Base-by-base conservation (phyloP, 2,113 vertebrate species). In the Zosterops lateralis region DNA sequence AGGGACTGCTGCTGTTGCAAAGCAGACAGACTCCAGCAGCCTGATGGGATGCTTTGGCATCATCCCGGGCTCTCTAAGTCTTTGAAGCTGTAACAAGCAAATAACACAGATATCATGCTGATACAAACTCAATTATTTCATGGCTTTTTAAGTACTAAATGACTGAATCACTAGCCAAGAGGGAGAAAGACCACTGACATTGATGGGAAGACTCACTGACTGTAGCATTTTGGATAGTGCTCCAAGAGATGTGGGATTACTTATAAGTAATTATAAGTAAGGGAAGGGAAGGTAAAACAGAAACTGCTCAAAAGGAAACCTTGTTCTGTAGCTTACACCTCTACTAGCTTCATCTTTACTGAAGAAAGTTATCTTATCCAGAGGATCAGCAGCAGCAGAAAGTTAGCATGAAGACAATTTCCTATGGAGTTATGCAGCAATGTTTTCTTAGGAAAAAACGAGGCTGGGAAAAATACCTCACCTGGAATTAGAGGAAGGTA, bases 21-120 rank as follows among this genome's bases (percentile, higher is more conserved):
- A 14, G 32, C 32, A 50, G 32, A 26, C 24, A n/a, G 51, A 31
- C 29, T 51, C 18, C 65, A 34, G 56, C 25, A 73, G 26, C 28
- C 29, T 0, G 0, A 2, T 3, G 6, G 61, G 51, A 47, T 50
- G 21, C 51, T 86, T 90, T 18, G 11, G 45, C 18, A n/a, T 71
- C 36, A 20, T 19, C 31, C 10, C 0, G 0, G 51, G 22, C 17
- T 89, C 40, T 36, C 44, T 36, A 12, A 12, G 22, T 61, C 68
- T 74, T 78, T 78, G 40, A 48, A 26, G 17, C 15, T 36, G 22
- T 34, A 65, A 61, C 38, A 65, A 87, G 21, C 26, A 93, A 87
- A 75, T 48, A 71, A 77, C 17, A 78, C 57, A 36, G 38, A 53
- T 32, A 54, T 66, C 6, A 16, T 1, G 2, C 34, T 74, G 47